Percentiles rank a stretch among this genome's conserved stretches.
Conservation (phyloP, 2,888 invertebrate genomes). For the Hydrotaea cyrtoneurina region DNA sequence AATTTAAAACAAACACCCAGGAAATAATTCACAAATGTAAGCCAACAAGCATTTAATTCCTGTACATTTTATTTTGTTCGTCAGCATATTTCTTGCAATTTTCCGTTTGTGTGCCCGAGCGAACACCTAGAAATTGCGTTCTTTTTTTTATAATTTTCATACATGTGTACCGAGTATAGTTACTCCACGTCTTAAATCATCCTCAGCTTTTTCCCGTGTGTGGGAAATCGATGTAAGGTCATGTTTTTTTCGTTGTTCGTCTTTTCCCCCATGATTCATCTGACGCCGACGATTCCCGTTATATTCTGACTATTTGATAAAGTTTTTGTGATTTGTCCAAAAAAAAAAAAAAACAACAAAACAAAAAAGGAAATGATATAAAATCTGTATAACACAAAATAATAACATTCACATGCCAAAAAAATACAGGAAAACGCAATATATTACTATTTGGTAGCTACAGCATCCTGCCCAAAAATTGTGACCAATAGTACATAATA, state of each 20-base stretch:
- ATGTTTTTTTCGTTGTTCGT: not conserved
- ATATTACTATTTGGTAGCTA: not conserved
- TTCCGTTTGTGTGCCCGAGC: conserved; percentile 34
- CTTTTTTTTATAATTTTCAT: conserved; percentile 7
- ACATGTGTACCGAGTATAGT: conserved; percentile 1
- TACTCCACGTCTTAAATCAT: not conserved
- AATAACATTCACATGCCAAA: conserved; percentile 10
- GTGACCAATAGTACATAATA: not conserved
- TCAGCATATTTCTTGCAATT: conserved; percentile 46
- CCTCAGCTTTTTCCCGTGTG: not conserved
- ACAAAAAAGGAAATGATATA: not conserved
- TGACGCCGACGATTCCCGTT: conserved; percentile 11
- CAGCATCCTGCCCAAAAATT: not conserved
- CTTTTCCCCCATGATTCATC: conserved; percentile 27
- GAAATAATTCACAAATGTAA: conserved; percentile 13
- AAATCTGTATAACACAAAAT: conserved; percentile 31
- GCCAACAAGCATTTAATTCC: not conserved
- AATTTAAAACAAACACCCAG: not conserved
- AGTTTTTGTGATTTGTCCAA: conserved; percentile 32
- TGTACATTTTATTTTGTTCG: not conserved
- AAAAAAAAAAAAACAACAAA: not conserved
- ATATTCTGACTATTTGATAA: not conserved
- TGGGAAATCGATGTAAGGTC: conserved; percentile 23
- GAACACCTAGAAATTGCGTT: conserved; percentile 42
- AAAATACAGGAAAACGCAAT: not conserved